Evolutionary conservation across 2,888 invertebrate species (phyloP), one percentile per base, ranked within the genome.

Genomic region (Melangyna quadrimaculata): DNA sequence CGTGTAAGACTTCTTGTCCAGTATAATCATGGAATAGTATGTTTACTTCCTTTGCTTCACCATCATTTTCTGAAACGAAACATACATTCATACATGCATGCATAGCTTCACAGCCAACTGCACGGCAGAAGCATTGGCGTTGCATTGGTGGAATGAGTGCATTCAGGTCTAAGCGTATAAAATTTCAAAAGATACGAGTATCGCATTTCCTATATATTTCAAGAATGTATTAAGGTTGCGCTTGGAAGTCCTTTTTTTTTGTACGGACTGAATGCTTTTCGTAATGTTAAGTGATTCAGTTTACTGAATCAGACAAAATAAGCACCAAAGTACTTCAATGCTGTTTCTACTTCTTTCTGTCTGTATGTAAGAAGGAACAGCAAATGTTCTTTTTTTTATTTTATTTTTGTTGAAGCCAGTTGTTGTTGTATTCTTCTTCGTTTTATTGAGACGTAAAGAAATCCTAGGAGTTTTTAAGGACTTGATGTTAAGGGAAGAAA

Each of bases 161-260:
- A 79, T 72, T 84, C 84, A 75, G 53, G 59, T 53, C 55, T 74
- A 61, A 84, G 10, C 53, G 79, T 79, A 63, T 79, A 84, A 71
- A 69, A 74, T 79, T 80, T 79, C 72, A 79, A 75, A 75, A 67
- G 67, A 71, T 79, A 75, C 61, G 67, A 72, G 48, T 84, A 84
- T 84, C 61, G 40, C 80, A 84, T 84, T 79, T 84, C 83, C 75
- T 75, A 84, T 70, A 57, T 65, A 75, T 84, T 75, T 59, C 67
- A 65, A 43, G 83, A 71, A 83, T 75, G 74, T 79, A 75, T 67
- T 69, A 70, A 75, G 40, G 70, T 51, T 57, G 61, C 67, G 67
- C 73, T 45, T 69, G 61, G 0, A 43, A 55, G 27, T 53, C 53
- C 7, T 29, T 24, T 55, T 70, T 70, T 55, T n/a, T 43, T 22